Conservation (phyloP, 2,113 vertebrate species). For the Amphilophus citrinellus region DNA sequence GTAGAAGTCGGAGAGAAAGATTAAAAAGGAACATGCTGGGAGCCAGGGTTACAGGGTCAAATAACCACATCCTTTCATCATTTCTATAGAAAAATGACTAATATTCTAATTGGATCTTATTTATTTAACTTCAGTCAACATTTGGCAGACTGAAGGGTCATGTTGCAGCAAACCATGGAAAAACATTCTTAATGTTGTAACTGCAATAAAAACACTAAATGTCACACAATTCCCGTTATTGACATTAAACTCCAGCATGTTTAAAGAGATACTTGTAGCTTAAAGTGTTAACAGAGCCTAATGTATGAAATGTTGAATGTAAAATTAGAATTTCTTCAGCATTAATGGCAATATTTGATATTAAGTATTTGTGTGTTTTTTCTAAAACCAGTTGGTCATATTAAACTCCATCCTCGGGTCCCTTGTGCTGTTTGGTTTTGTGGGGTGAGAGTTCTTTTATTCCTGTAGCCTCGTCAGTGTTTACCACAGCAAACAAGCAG, state of each 20-base stretch:
- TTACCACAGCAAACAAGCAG: constrained; percentile 65
- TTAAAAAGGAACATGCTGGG: constrained; percentile 12
- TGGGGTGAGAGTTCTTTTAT: constrained; percentile 17
- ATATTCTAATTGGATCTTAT: background rate
- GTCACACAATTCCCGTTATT: background rate
- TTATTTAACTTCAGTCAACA: background rate
- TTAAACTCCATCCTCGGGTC: background rate
- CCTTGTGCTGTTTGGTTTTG: constrained; percentile 36
- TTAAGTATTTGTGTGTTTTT: too few relatives aligned
- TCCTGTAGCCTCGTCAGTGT: constrained; percentile 43
- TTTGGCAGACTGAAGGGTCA: background rate
- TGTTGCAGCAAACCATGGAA: background rate
- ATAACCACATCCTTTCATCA: background rate
- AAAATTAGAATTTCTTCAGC: background rate
- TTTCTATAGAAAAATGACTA: background rate
- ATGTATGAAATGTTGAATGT: background rate
- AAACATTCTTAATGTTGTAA: background rate
- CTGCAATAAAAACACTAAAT: background rate
- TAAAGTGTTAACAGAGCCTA: too few relatives aligned
- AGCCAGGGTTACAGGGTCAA: background rate
- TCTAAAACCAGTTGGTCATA: background rate
- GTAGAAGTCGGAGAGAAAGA: background rate
- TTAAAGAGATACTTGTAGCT: rapidly evolving
- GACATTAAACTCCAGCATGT: background rate
- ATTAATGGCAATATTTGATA: background rate